These are phyloP conservation scores for Trichogramma dendrolimi DNA, from an alignment of 2,888 invertebrate species.

Conservation along the genomic window DNA sequence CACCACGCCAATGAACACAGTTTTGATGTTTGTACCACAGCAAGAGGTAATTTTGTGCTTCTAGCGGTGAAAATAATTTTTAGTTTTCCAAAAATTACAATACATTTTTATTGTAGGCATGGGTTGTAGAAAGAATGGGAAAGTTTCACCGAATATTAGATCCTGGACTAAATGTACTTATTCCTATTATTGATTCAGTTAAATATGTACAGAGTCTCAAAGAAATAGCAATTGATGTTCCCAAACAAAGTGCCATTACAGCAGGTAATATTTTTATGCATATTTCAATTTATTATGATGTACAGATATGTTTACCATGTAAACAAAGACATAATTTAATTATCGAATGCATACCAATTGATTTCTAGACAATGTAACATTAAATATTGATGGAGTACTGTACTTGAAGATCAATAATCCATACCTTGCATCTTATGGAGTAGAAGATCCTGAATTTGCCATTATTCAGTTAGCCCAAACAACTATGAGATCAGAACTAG, in stretches of 20 bases:
- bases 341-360: conserved; percentile 10
- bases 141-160: conserved; percentile 89
- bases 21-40: conserved; percentile 96
- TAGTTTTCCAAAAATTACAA: conserved; percentile 3
- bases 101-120: conserved; percentile 63
- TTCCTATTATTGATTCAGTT: conserved; percentile 87
- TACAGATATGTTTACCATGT: not conserved
- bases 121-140: conserved; percentile 98
- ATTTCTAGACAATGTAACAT: conserved; percentile 83
- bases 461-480: conserved; percentile 98
- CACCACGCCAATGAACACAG: conserved; percentile 82
- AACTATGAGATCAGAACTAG: conserved; percentile 98
- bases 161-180: conserved; percentile 88
- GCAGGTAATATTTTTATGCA: conserved; percentile 54
- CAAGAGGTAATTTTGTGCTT: conserved; percentile 71
- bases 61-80: conserved; percentile 12
- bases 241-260: conserved; percentile 97
- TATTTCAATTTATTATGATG: not conserved
- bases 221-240: conserved; percentile 99
- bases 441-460: conserved; percentile 98
- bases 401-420: conserved; percentile 92
- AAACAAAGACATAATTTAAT: not conserved
- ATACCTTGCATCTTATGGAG: conserved; percentile 92
- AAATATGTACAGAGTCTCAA: conserved; percentile 98
- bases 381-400: conserved; percentile 94